phyloP scores from a whole-genome alignment of 2,797 vertebrate species.

The Lepus oiostolus region DNA sequence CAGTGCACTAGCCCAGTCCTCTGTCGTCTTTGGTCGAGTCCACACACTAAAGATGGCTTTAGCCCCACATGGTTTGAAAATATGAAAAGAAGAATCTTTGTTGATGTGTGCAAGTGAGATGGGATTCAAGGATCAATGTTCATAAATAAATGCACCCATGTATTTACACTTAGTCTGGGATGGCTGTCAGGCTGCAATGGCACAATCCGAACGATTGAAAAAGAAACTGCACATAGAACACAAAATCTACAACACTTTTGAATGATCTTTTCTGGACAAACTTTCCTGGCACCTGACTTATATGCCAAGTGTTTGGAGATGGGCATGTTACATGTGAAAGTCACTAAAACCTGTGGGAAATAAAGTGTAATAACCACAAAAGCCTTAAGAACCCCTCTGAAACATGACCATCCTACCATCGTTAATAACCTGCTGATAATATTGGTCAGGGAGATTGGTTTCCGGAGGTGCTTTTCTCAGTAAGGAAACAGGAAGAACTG shows the following conservation, averaged over 20 bases:
- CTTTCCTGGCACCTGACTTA: neutral
- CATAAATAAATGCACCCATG: neutral
- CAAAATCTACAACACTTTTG: neutral
- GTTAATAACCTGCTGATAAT: conserved; percentile 45
- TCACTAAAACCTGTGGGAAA: conserved; percentile 1
- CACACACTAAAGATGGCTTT: neutral
- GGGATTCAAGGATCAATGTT: conserved; percentile 16
- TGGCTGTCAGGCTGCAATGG: neutral
- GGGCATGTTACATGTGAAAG: neutral
- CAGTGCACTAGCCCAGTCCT: neutral
- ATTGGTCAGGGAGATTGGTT: conserved; percentile 13
- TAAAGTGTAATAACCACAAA: neutral
- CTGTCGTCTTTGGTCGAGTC: neutral
- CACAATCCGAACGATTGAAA: neutral
- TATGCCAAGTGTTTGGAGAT: neutral
- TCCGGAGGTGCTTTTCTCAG: neutral
- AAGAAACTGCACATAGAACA: neutral
- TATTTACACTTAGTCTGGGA: neutral
- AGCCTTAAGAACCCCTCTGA: neutral
- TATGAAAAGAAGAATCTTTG: conserved; percentile 37
- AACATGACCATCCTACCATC: neutral
- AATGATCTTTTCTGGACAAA: neutral
- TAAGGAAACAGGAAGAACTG: conserved; percentile 8
- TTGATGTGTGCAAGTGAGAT: neutral
- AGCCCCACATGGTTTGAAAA: neutral